phyloP scores from a whole-genome alignment of 2,888 invertebrate species.

The Lycophotia porphyrea region DNA sequence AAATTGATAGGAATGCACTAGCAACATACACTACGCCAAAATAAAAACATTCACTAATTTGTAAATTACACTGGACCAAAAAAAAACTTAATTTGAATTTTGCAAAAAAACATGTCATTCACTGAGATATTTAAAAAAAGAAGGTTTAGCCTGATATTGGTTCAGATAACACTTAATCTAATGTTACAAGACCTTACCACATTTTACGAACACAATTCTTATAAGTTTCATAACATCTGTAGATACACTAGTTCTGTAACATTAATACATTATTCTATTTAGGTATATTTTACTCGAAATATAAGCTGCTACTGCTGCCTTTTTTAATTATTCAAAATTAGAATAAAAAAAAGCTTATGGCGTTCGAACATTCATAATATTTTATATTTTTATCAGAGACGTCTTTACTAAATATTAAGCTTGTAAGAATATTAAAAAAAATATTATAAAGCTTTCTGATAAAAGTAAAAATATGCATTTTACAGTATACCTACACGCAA shows the following conservation, averaged over 20 bases:
- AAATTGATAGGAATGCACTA: slow-evolving; percentile 14
- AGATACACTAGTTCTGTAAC: slow-evolving; percentile 55
- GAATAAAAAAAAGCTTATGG: slow-evolving; percentile 38
- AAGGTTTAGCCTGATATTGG: neutral
- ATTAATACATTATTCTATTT: slow-evolving; percentile 36
- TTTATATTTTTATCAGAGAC: slow-evolving; percentile 53
- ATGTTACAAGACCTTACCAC: slow-evolving; percentile 29
- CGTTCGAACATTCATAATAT: slow-evolving; percentile 42
- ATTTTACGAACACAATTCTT: slow-evolving; percentile 34
- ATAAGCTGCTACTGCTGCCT: slow-evolving; percentile 47
- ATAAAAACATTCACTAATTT: neutral
- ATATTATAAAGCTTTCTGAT: slow-evolving; percentile 21
- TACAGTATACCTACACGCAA: slow-evolving; percentile 43
- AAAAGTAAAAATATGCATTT: slow-evolving; percentile 48
- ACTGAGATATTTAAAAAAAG: too few species aligned
- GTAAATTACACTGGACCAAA: neutral
- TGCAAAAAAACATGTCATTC: neutral
- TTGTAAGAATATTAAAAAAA: neutral
- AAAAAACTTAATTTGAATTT: neutral
- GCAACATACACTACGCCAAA: neutral
- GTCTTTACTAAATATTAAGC: neutral
- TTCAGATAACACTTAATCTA: neutral
- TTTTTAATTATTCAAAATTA: slow-evolving; percentile 21
- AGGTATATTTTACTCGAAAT: slow-evolving; percentile 36
- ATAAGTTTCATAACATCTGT: slow-evolving; percentile 40